These are phyloP conservation scores for Pseudotriccus pelzelni DNA, from an alignment of 2,797 vertebrate species.

Conservation along the genomic window DNA sequence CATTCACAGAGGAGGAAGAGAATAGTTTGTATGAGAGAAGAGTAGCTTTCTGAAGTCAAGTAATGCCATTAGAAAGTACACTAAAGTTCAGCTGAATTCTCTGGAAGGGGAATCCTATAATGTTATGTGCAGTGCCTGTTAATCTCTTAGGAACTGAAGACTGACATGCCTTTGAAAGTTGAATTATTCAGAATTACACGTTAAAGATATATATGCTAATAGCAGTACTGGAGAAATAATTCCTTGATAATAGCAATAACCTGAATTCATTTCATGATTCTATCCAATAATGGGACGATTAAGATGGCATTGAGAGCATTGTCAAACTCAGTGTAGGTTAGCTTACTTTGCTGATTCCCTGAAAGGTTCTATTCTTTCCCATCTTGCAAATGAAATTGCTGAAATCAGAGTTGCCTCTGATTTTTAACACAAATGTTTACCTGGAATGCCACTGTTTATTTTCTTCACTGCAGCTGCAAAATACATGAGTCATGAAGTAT, in stretches of 20 bases:
- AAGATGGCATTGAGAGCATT: neutral
- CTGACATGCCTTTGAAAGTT: accelerated
- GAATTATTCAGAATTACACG: neutral
- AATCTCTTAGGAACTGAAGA: neutral
- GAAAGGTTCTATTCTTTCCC: neutral
- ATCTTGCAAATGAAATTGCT: neutral
- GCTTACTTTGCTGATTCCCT: neutral
- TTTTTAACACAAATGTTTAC: neutral
- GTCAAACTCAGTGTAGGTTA: neutral
- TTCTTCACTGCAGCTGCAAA: neutral
- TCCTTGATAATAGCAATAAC: neutral
- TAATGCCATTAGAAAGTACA: neutral
- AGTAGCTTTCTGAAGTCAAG: neutral
- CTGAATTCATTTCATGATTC: neutral
- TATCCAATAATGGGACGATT: neutral
- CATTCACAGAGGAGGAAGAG: neutral
- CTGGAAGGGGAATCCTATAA: neutral
- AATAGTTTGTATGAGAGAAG: neutral
- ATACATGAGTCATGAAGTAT: neutral
- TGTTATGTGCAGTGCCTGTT: neutral
- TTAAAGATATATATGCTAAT: neutral
- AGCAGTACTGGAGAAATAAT: neutral
- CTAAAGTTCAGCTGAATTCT: neutral
- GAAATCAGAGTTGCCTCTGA: neutral
- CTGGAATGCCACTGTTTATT: neutral